A percentile compares a stretch with the other conserved stretches of the same genome.
phyloP scores from a whole-genome alignment of 2,888 invertebrate genomes.

The Patella ulyssiponensis region DNA sequence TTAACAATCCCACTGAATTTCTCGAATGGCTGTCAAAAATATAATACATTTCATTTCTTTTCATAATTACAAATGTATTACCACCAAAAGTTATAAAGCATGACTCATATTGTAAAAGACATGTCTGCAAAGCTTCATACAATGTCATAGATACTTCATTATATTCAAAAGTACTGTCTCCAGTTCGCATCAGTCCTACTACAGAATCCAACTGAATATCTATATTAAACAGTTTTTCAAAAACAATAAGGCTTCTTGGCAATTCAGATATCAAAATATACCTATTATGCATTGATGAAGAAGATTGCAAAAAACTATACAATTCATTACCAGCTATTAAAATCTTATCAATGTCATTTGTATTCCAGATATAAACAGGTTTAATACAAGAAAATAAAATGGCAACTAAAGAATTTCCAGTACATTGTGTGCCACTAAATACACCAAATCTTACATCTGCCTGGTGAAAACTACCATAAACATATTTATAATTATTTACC shows the following conservation, averaged over 20 bases:
- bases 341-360: not conserved
- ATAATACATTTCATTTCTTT: not conserved
- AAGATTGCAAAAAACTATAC: too few relatives aligned
- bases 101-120: conserved; percentile 2
- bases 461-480: not conserved
- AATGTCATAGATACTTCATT: not conserved
- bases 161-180: not conserved
- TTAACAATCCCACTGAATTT: not conserved
- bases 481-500: too few relatives aligned
- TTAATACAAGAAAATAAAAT: not conserved
- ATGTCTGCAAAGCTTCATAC: not conserved
- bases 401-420: not conserved
- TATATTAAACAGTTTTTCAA: not conserved
- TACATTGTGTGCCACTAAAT: not conserved
- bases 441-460: not conserved
- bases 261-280: too few relatives aligned
- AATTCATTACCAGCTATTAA: too few relatives aligned
- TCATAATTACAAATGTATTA: not conserved
- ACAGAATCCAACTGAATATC: not conserved
- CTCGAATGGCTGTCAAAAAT: not conserved
- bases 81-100: conserved; percentile 1
- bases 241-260: not conserved
- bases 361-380: not conserved
- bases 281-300: too few relatives aligned
- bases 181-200: not conserved